Conservation (phyloP, 2,888 invertebrate species). For the Prenolepis imparis region DNA sequence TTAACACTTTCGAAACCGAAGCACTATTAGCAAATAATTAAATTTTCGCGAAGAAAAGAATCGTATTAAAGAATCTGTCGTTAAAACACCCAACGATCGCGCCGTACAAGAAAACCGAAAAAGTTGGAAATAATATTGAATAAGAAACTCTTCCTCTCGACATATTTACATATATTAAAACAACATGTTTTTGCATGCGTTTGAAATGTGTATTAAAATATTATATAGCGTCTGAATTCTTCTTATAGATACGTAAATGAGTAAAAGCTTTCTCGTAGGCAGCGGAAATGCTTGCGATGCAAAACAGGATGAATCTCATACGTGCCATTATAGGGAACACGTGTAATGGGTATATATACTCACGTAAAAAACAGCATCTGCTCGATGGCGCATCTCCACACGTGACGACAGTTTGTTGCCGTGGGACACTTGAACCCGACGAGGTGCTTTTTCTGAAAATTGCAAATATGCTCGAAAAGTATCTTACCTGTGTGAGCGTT, state of each 20-base stretch:
- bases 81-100: not conserved
- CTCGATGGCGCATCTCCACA: conserved; percentile 99
- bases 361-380: conserved; percentile 99
- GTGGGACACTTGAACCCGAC: conserved; percentile 98
- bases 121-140: not conserved
- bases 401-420: conserved; percentile 96
- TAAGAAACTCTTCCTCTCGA: not conserved
- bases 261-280: conserved; percentile 6
- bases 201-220: not conserved
- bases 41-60: not conserved
- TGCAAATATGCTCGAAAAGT: conserved; percentile 65
- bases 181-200: not conserved
- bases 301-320: conserved; percentile 11
- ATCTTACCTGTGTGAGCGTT: conserved; percentile 47
- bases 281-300: not conserved
- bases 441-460: conserved; percentile 95
- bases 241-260: not conserved
- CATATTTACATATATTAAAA: not conserved
- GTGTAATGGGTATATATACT: conserved; percentile 86
- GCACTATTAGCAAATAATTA: not conserved
- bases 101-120: not conserved
- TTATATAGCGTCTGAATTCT: not conserved
- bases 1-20: not conserved
- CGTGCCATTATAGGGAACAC: conserved; percentile 9
- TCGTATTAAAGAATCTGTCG: not conserved